These are phyloP conservation scores for Yponomeuta evonymella DNA, from an alignment of 2,888 invertebrate genomes.

Conservation along the genomic window DNA sequence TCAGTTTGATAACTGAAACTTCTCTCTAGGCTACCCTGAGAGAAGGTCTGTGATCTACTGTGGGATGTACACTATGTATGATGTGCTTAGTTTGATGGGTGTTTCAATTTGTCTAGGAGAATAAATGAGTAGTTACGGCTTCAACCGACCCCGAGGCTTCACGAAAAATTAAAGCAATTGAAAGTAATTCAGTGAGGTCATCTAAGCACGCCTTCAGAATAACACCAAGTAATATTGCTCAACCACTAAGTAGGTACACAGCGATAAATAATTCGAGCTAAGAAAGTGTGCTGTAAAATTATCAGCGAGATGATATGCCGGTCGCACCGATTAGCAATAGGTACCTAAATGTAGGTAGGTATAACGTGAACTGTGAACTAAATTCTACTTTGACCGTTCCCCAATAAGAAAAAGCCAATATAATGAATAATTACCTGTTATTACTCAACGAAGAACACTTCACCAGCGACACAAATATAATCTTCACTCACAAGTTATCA, in stretches of 20 bases:
- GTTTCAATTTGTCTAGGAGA: neutral
- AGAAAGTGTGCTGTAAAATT: neutral
- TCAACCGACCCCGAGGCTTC: slow-evolving; percentile 16
- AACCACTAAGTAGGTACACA: no score
- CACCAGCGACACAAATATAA: slow-evolving; percentile 54
- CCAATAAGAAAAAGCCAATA: slow-evolving; percentile 13
- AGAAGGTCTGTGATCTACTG: slow-evolving; percentile 16
- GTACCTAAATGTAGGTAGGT: slow-evolving; percentile 10
- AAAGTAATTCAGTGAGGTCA: slow-evolving; percentile 28
- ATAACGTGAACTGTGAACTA: neutral
- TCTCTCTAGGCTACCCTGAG: neutral
- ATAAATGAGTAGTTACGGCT: neutral
- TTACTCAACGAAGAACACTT: slow-evolving; percentile 22
- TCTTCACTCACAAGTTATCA: slow-evolving; percentile 57
- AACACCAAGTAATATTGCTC: neutral
- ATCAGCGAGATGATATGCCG: slow-evolving; percentile 1
- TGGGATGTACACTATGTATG: slow-evolving; percentile 21
- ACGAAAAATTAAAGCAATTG: slow-evolving; percentile 25
- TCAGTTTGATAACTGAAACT: neutral
- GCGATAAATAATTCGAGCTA: neutral
- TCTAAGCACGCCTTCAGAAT: neutral
- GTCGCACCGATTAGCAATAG: neutral
- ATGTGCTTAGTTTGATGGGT: no score
- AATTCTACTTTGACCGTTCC: neutral
- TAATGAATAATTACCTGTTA: slow-evolving; percentile 8